Base-by-base conservation (phyloP, 2,113 vertebrate genomes). In the Rhodinocichla rosea region DNA sequence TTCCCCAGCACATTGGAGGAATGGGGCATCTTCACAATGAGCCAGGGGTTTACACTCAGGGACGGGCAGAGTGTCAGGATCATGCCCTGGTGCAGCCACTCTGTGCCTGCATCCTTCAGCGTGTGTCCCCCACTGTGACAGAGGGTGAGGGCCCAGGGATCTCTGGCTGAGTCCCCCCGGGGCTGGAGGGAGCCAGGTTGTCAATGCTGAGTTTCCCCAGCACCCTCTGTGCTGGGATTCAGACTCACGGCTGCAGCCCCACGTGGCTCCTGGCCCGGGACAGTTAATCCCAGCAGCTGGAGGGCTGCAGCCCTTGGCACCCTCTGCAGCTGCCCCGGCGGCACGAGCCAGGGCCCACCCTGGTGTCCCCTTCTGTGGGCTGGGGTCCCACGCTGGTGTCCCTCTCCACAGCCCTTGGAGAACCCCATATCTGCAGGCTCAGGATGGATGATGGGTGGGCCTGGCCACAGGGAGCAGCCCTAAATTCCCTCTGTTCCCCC, bases 241-340 rank as follows among this genome's bases (percentile, higher is more conserved):
- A 6, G 79, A 77, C 76, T 68, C 1, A 2, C 30, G 55, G 75
- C 69, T 42, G 7, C 75, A 59, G 60, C 74, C 28, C 35, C 70
- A 5, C 1, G 3, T 74, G 80, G 87, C 92, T 53, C 5, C 0
- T 1, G 7, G 77, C 65, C 3, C 1, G 12, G 77, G 50, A 87
- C 57, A 9, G 84, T 88, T 95, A 90, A 93, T 83, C 80, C 79
- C 6, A 0, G 10, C 89, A 90, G 81, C 67, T 87, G 75, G 2
- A 10, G 87, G 67, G 53, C 84, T 74, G 88, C 44, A 55, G 67
- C 74, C 59, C 77, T 28, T 39, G 13, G 3, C 20, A 2, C 28
- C 26, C 21, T 5, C 55, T 4, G 37, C 47, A 9, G 53, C 59
- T 17, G 50, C 0, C 0, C 47, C n/a, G 42, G 26, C 0, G 0